Percentiles rank a stretch among this genome's conserved stretches.
These are phyloP conservation scores for Marmota monax DNA, from an alignment of 2,113 vertebrate genomes.

Conservation along the genomic window DNA sequence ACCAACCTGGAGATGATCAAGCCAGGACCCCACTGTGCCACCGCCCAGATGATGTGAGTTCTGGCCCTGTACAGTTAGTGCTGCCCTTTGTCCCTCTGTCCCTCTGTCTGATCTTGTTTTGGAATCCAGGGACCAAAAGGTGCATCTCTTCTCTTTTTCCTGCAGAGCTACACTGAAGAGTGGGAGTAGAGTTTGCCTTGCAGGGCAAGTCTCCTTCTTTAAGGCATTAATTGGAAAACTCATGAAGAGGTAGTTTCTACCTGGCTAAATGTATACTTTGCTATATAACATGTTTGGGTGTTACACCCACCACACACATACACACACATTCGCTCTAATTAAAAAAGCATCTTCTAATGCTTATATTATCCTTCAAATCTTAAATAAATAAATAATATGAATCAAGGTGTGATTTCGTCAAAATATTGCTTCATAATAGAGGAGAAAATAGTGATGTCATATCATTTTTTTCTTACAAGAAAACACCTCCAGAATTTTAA, in stretches of 20 bases:
- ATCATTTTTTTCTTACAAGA: neutral
- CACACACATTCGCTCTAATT: neutral
- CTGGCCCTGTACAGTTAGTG: accelerated
- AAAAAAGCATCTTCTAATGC: neutral
- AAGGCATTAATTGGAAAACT: conserved; percentile 74
- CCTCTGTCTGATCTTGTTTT: neutral
- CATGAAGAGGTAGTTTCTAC: neutral
- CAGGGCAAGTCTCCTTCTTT: neutral
- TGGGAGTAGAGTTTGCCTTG: conserved; percentile 76
- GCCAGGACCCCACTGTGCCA: conserved; percentile 35
- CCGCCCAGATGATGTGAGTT: conserved; percentile 72
- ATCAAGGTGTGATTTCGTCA: neutral
- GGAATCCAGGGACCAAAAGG: neutral
- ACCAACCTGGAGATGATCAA: conserved; percentile 64
- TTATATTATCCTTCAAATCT: neutral
- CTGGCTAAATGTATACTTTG: neutral
- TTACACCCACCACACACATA: neutral
- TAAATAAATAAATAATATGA: conserved; percentile 54
- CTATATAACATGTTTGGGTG: neutral
- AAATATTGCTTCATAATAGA: neutral
- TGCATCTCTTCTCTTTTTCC: neutral
- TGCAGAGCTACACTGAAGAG: conserved; percentile 76
- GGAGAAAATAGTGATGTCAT: neutral
- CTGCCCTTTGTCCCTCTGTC: no score
- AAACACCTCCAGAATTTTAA: conserved; percentile 28